Conservation (phyloP, 2,113 vertebrate species). For the Elephantulus edwardii region DNA sequence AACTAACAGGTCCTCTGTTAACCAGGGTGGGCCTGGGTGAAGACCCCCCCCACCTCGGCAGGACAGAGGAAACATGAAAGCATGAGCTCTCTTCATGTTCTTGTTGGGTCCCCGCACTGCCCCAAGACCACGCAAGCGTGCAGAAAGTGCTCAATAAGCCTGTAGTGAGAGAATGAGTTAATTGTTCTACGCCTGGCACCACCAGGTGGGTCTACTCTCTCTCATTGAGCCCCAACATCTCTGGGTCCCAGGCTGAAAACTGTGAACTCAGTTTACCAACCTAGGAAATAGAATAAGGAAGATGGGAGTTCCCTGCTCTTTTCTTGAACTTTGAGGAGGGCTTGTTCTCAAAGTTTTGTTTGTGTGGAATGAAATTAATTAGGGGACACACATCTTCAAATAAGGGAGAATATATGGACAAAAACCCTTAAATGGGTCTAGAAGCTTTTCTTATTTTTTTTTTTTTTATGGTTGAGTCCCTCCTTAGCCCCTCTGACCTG, state of each 20-base stretch:
- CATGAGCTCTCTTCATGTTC: background rate
- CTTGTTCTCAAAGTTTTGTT: background rate
- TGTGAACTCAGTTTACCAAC: background rate
- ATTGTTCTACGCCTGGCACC: background rate
- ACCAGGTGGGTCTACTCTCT: background rate
- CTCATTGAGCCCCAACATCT: background rate
- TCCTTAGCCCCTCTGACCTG: background rate
- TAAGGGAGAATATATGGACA: background rate
- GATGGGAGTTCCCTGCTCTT: background rate
- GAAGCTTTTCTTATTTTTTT: background rate
- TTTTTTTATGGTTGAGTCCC: background rate
- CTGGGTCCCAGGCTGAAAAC: background rate
- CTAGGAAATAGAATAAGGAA: background rate
- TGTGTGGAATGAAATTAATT: background rate
- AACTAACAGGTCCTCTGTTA: background rate
- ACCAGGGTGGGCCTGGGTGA: background rate
- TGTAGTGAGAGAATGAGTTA: background rate
- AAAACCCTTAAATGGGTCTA: background rate
- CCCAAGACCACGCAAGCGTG: background rate
- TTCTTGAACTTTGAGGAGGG: background rate
- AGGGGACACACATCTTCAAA: background rate
- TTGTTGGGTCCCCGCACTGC: no score
- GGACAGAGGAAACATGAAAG: rapidly evolving
- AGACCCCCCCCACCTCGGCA: background rate
- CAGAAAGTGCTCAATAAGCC: background rate